A percentile compares a stretch with the other conserved stretches of the same genome.
phyloP scores from a whole-genome alignment of 2,888 invertebrate genomes.

The Tachina grossa region DNA sequence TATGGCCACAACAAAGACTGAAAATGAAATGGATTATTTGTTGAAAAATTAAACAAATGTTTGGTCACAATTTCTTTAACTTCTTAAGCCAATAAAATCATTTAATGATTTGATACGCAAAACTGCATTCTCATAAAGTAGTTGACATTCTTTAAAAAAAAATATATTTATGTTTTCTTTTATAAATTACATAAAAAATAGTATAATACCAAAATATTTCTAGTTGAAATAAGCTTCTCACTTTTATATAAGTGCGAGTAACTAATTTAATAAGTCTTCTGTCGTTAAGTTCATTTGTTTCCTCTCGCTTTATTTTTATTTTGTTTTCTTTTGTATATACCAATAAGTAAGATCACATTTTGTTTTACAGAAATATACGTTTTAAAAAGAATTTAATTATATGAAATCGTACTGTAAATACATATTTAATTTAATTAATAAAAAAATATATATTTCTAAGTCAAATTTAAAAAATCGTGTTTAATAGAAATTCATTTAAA shows the following conservation, averaged over 20 bases:
- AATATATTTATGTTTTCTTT: conserved; percentile 2
- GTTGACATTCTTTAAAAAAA: conserved; percentile 18
- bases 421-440: conserved; percentile 29
- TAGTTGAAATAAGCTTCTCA: conserved; percentile 3
- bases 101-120: conserved; percentile 31
- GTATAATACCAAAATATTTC: conserved; percentile 13
- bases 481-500: not conserved
- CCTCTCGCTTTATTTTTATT: not conserved
- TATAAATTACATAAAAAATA: conserved; percentile 9
- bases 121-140: not conserved
- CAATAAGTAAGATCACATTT: not conserved
- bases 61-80: conserved; percentile 9
- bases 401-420: conserved; percentile 43
- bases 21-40: conserved; percentile 77
- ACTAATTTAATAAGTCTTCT: conserved; percentile 44
- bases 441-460: conserved; percentile 16
- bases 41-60: conserved; percentile 74
- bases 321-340: conserved; percentile 40
- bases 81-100: conserved; percentile 1
- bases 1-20: conserved; percentile 86
- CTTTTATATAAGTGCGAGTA: conserved; percentile 12
- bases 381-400: conserved; percentile 1
- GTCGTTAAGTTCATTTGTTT: conserved; percentile 17
- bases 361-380: conserved; percentile 12
- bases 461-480: not conserved